Evolutionary conservation across 2,797 vertebrate species (phyloP).

Genomic region (Remorina albescens): DNA sequence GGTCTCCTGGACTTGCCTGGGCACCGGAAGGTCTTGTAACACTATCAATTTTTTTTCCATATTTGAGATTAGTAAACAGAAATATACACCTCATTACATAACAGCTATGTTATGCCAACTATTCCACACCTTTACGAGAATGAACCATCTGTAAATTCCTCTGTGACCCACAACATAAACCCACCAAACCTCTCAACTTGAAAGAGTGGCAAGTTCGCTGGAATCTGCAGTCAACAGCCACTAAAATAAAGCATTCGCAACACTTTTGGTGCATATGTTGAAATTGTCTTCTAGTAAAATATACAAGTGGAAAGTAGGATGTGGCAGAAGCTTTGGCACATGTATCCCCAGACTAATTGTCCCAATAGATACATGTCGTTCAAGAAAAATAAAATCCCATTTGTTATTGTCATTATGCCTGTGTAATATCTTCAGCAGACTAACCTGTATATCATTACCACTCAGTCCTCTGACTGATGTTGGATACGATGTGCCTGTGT

Average conservation of each 20-base stretch:
- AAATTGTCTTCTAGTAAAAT: conserved; percentile 41
- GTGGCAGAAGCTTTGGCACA: conserved; percentile 34
- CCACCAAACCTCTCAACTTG: conserved; percentile 40
- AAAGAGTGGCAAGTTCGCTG: conserved; percentile 44
- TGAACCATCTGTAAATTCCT: conserved; percentile 45
- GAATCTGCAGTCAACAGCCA: conserved; percentile 52
- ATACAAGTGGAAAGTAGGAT: conserved; percentile 29
- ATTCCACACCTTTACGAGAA: conserved; percentile 20
- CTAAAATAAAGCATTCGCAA: conserved; percentile 31
- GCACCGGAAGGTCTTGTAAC: no score
- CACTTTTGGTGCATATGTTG: conserved; percentile 24
- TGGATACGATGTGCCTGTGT: conserved; percentile 52
- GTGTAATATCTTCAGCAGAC: conserved; percentile 40
- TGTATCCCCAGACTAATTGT: conserved; percentile 15
- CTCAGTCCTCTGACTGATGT: conserved; percentile 48
- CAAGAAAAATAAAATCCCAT: conserved; percentile 32
- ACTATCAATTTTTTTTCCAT: no score
- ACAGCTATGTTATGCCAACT: neutral
- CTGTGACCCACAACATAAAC: conserved; percentile 38
- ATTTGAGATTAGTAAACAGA: neutral
- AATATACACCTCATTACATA: neutral
- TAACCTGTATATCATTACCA: conserved; percentile 52
- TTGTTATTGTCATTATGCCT: conserved; percentile 58
- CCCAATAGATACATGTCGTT: conserved; percentile 21
- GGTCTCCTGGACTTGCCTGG: neutral